These are phyloP conservation scores for Tholera decimalis DNA, from an alignment of 2,888 invertebrate species.

Conservation along the genomic window DNA sequence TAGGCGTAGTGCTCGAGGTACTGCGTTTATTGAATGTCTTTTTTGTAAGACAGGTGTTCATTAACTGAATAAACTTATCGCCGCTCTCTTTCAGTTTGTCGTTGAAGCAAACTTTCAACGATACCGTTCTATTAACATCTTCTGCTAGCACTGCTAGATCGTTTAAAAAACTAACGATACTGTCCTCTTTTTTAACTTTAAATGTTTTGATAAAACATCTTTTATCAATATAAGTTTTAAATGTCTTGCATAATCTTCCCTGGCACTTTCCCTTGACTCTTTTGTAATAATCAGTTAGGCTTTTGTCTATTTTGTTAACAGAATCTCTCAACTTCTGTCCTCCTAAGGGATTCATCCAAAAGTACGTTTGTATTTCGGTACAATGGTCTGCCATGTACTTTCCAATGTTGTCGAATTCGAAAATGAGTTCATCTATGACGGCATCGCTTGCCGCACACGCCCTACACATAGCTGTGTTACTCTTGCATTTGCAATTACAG, in stretches of 20 bases:
- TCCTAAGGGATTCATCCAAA: slow-evolving; percentile 82
- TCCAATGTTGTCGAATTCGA: slow-evolving; percentile 81
- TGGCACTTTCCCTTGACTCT: slow-evolving; percentile 81
- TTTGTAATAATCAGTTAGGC: slow-evolving; percentile 80
- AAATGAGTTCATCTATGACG: slow-evolving; percentile 81
- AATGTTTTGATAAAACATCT: slow-evolving; percentile 52
- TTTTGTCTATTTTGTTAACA: slow-evolving; percentile 78
- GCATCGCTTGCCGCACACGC: slow-evolving; percentile 82
- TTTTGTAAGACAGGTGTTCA: slow-evolving; percentile 63
- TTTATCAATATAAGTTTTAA: slow-evolving; percentile 77
- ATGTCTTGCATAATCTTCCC: slow-evolving; percentile 77
- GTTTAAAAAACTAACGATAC: slow-evolving; percentile 44
- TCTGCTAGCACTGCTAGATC: slow-evolving; percentile 64
- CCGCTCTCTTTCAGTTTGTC: slow-evolving; percentile 64
- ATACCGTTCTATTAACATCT: slow-evolving; percentile 66
- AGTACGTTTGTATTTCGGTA: slow-evolving; percentile 84
- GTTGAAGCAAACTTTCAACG: slow-evolving; percentile 59
- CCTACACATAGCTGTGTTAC: slow-evolving; percentile 79
- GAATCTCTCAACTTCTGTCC: slow-evolving; percentile 80
- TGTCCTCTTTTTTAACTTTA: slow-evolving; percentile 45
- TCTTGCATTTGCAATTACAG: slow-evolving; percentile 79
- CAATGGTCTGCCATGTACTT: slow-evolving; percentile 83
- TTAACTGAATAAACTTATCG: slow-evolving; percentile 58
- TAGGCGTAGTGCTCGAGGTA: slow-evolving; percentile 21
- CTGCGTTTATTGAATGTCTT: slow-evolving; percentile 57